phyloP scores from a whole-genome alignment of 1,140 invertebrate genomes.

The Bombyx mori region ASM3026992v2 NC_085123.1:1289501-1290000 shows the following conservation, averaged over 20 bases:
- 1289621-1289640: conserved; percentile 49
- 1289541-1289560: conserved; percentile 66
- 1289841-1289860: conserved; percentile 9
- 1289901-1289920: conserved; percentile 10
- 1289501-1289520: conserved; percentile 28
- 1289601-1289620: conserved; percentile 38
- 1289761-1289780: conserved; percentile 23
- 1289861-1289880: conserved; percentile 12
- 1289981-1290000: conserved; percentile 23
- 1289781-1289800: conserved; percentile 1
- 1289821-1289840: conserved; percentile 11
- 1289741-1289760: conserved; percentile 51
- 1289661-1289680: conserved; percentile 55
- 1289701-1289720: conserved; percentile 17
- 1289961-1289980: conserved; percentile 2
- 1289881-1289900: no score
- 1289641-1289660: conserved; percentile 54
- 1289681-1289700: conserved; percentile 42
- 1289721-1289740: conserved; percentile 28
- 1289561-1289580: conserved; percentile 70
- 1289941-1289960: conserved; percentile 17
- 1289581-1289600: conserved; percentile 27
- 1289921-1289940: conserved; percentile 16
- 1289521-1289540: conserved; percentile 33
- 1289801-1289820: no score